Evolutionary conservation across 2,113 vertebrate genomes (phyloP).

Genomic region (Pedetes capensis): DNA sequence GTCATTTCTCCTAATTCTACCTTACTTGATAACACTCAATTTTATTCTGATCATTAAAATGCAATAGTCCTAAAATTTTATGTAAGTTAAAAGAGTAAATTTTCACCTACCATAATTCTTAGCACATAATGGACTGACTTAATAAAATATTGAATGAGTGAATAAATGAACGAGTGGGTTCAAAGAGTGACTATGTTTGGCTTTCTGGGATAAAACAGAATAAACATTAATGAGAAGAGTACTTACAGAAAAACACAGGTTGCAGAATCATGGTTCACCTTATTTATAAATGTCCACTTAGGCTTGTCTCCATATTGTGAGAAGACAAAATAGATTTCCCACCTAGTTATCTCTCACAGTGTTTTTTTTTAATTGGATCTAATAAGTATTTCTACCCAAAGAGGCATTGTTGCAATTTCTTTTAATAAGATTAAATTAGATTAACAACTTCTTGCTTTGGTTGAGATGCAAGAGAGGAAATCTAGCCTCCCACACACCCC

Average conservation of each 20-base stretch:
- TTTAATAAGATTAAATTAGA: not conserved
- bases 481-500: not conserved
- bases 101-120: not conserved
- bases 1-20: not conserved
- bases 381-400: not conserved
- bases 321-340: not conserved
- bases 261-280: not conserved
- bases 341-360: not conserved
- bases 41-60: not conserved
- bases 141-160: not conserved
- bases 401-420: not conserved
- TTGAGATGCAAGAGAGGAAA: not conserved
- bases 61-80: not conserved
- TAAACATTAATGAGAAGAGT: not conserved
- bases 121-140: not conserved
- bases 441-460: not conserved
- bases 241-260: not conserved
- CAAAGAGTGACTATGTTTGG: not conserved
- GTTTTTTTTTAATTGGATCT: not conserved
- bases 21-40: not conserved
- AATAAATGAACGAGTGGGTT: not conserved
- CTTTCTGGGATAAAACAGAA: constrained; percentile 16
- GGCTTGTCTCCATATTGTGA: not conserved
- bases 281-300: not conserved
- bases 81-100: not conserved